Evolutionary conservation across 2,888 invertebrate species (phyloP).

Genomic region (Cylindroiulus punctatus): DNA sequence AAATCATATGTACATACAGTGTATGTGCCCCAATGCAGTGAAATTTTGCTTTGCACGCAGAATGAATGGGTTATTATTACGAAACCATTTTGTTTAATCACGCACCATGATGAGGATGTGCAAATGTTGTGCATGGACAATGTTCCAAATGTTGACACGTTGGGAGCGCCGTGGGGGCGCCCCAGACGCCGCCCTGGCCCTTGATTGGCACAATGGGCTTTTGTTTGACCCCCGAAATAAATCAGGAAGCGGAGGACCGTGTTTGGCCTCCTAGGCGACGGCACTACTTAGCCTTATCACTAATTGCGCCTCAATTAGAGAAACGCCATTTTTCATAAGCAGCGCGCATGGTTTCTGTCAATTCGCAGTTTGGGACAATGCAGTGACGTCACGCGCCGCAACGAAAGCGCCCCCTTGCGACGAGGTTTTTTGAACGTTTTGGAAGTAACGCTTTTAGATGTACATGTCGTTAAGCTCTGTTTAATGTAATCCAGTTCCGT

Average conservation of each 20-base stretch:
- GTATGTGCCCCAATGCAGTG: no score
- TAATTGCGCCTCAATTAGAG: slow-evolving; percentile 8
- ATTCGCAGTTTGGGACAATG: neutral
- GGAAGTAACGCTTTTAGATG: no score
- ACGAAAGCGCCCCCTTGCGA: no score
- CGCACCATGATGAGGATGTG: no score
- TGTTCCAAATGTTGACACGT: neutral
- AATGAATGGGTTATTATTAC: no score
- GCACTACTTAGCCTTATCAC: slow-evolving; percentile 23
- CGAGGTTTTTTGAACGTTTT: no score
- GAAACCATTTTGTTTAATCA: no score
- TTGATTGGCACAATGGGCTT: neutral
- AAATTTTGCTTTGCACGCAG: no score
- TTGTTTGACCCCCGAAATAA: slow-evolving; percentile 11
- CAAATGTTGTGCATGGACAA: neutral
- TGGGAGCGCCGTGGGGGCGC: slow-evolving; percentile 28
- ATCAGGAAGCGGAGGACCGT: neutral
- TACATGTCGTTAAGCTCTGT: no score
- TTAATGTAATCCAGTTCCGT: no score
- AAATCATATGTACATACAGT: no score
- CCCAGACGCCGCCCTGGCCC: neutral
- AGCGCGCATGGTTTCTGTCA: slow-evolving; percentile 10
- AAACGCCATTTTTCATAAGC: slow-evolving; percentile 26
- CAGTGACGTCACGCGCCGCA: no score
- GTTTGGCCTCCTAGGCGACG: slow-evolving; percentile 1